phyloP scores from a whole-genome alignment of 2,797 vertebrate species.

The Odontamblyopus rebecca region DNA sequence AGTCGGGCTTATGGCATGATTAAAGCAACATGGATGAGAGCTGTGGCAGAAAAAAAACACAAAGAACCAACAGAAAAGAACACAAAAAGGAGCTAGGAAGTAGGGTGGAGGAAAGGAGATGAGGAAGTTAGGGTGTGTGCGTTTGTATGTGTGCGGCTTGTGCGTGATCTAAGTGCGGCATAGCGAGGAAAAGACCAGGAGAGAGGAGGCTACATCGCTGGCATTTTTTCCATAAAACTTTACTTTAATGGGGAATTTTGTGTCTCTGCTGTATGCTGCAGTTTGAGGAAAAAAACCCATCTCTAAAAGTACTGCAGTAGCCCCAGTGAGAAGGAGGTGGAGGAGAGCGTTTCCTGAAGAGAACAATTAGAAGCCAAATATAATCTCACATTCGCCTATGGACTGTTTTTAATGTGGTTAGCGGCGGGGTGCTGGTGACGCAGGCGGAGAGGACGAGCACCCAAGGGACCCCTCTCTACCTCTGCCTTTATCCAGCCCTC shows the following conservation, averaged over 20 bases:
- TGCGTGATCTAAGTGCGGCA: constrained; percentile 10
- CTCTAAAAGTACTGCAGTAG: constrained; percentile 21
- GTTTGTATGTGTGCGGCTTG: background rate
- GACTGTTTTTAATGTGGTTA: constrained; percentile 38
- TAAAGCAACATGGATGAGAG: constrained; percentile 7
- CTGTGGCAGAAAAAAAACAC: background rate
- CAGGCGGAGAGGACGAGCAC: constrained; percentile 32
- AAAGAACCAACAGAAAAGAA: background rate
- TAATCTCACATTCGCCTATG: constrained; percentile 33
- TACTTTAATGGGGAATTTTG: constrained; percentile 65
- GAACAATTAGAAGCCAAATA: constrained; percentile 56
- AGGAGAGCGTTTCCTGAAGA: constrained; percentile 36
- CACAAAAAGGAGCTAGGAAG: background rate
- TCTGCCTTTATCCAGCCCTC: constrained; percentile 7
- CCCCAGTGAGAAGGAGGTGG: constrained; percentile 26
- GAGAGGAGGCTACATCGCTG: background rate
- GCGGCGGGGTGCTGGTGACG: constrained; percentile 28
- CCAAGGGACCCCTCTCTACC: constrained; percentile 23
- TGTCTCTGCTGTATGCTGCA: constrained; percentile 30
- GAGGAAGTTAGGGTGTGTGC: background rate
- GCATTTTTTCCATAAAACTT: constrained; percentile 12
- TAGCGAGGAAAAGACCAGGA: constrained; percentile 2
- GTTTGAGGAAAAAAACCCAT: constrained; percentile 27
- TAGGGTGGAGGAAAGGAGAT: constrained; percentile 2
- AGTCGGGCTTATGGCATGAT: background rate